Percentiles rank a stretch among this genome's conserved stretches.
Evolutionary conservation across 2,797 vertebrate genomes (phyloP).

Genomic region (Urophycis tenuis): DNA sequence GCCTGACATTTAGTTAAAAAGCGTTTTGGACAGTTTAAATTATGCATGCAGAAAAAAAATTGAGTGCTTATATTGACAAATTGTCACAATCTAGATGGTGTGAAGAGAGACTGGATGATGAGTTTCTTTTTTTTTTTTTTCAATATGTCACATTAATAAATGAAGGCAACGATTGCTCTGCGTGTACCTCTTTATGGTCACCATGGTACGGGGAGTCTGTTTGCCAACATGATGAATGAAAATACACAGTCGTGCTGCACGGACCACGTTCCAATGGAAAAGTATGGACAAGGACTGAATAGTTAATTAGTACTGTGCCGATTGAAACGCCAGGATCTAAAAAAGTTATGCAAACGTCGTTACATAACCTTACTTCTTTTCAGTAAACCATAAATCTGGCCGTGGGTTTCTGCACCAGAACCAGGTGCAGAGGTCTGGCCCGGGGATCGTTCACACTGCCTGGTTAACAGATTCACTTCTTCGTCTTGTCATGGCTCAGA

Average conservation of each 20-base stretch:
- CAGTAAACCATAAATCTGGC: not conserved
- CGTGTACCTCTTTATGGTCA: conserved; percentile 8
- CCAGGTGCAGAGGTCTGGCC: conserved; percentile 13
- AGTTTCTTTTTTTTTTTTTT: too few relatives aligned
- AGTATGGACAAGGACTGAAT: not conserved
- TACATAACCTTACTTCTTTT: not conserved
- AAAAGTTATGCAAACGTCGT: not conserved
- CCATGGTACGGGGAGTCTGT: conserved; percentile 9
- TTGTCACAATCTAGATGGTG: conserved; percentile 30
- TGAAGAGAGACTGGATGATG: conserved; percentile 32
- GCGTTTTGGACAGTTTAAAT: not conserved
- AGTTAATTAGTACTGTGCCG: not conserved
- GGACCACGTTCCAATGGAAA: not conserved
- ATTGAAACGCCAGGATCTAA: conserved; percentile 14
- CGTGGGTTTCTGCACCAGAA: not conserved
- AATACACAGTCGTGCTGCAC: not conserved
- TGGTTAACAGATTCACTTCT: conserved; percentile 55
- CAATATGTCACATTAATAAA: conserved; percentile 16
- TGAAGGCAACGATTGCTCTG: conserved; percentile 20
- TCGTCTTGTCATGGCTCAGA: conserved; percentile 41
- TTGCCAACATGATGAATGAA: conserved; percentile 1
- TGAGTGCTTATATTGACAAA: conserved; percentile 31
- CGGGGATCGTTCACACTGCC: conserved; percentile 35
- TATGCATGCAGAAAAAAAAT: not conserved
- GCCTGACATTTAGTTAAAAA: not conserved